A percentile compares a stretch with the other conserved stretches of the same genome.
Conservation (phyloP, 2,888 invertebrate species). For the Tipula lateralis region DNA sequence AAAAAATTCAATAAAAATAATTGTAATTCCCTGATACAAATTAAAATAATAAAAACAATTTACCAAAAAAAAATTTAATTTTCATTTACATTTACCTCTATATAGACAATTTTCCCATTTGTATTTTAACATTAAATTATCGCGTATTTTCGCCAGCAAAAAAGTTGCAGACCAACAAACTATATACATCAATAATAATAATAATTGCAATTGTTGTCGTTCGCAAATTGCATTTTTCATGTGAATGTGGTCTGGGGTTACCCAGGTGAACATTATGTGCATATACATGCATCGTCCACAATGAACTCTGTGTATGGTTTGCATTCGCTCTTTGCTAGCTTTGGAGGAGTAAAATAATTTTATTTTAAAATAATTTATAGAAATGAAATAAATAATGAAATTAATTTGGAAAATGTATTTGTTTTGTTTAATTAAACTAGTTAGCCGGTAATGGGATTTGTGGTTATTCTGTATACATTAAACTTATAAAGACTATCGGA, state of each 20-base stretch:
- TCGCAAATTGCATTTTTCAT: background rate
- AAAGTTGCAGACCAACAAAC: background rate
- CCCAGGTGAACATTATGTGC: background rate
- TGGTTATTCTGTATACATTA: too few species aligned
- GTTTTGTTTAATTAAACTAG: background rate
- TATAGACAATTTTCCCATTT: background rate
- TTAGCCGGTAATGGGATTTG: background rate
- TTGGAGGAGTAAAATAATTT: background rate
- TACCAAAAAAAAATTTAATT: background rate
- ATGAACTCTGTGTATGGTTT: background rate
- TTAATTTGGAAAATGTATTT: background rate
- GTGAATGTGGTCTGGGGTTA: background rate
- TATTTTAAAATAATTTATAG: background rate
- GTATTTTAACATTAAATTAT: constrained; percentile 20
- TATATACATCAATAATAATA: constrained; percentile 7
- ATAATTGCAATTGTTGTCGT: constrained; percentile 20
- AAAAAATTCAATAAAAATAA: background rate
- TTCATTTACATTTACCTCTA: background rate
- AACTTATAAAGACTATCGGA: too few species aligned
- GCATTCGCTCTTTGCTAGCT: background rate
- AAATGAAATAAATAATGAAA: background rate
- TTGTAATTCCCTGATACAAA: constrained; percentile 19
- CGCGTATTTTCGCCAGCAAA: background rate
- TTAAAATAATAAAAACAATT: background rate
- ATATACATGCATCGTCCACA: background rate